phyloP scores from a whole-genome alignment of 2,113 vertebrate genomes.

The Erythrocebus patas region DNA sequence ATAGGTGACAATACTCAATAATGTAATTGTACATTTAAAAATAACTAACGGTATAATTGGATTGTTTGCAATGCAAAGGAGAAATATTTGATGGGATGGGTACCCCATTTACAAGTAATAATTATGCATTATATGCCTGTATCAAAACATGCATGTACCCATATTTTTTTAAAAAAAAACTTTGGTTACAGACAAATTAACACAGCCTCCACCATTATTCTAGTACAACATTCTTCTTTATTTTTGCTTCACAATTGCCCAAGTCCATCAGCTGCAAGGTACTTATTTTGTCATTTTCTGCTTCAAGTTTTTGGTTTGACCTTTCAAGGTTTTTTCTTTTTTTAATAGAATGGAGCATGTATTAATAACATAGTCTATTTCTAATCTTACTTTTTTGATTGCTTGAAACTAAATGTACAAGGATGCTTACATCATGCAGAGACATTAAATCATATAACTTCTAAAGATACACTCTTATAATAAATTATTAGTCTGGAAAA shows the following conservation, averaged over 20 bases:
- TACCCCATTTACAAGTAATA: too few species aligned
- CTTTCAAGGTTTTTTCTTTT: neutral
- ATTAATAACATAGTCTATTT: neutral
- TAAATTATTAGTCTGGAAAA: neutral
- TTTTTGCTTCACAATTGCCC: neutral
- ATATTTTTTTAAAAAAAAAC: too few species aligned
- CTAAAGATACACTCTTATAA: neutral
- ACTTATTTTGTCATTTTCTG: neutral
- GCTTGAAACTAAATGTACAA: neutral
- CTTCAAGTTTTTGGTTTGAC: neutral
- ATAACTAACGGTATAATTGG: too few species aligned
- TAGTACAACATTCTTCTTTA: neutral
- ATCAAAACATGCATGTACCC: too few species aligned
- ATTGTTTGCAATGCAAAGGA: too few species aligned
- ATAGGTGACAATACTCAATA: too few species aligned
- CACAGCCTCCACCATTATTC: rapidly evolving
- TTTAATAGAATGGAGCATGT: neutral
- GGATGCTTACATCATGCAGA: neutral
- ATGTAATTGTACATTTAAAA: too few species aligned
- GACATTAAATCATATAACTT: neutral
- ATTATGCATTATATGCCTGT: too few species aligned
- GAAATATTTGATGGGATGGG: too few species aligned
- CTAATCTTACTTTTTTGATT: neutral
- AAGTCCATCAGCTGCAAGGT: neutral
- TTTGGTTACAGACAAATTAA: neutral